Base-by-base conservation (phyloP, 2,113 vertebrate species). In the Engystomops pustulosus region DNA sequence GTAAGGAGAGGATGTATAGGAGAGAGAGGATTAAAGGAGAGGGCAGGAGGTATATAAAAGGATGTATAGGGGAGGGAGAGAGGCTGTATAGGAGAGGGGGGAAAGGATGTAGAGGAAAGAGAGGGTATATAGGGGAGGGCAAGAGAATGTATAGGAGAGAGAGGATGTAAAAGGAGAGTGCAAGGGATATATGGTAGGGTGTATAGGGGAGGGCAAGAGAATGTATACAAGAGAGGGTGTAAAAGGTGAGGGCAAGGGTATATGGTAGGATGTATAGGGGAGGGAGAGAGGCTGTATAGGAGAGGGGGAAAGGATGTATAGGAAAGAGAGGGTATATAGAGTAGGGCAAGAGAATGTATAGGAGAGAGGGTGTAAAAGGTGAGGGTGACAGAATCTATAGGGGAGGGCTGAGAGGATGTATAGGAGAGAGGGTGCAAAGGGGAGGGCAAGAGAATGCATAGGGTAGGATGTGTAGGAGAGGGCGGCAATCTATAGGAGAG, bases 81-180 rank as follows among this genome's bases (percentile, higher is more conserved):
- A 6, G 11, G 27, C 4, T 41, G 25, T 6, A 60, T 8, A 60
- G 3, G 1, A 60, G 17, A 18, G 30, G 47, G 10, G 36, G 25
- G 2, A 44, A 18, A 44, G 1, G 36, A 71, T 41, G 11, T 9
- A 71, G n/a, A 44, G 15, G 6, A 17, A 27, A 18, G 38, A 41
- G 38, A 41, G 38, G 38, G 8, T 4, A 41, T 12, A 74, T 6
- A 32, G 12, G n/a, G 85, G 80, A 81, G n/a, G n/a, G n/a, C n/a
- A n/a, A n/a, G n/a, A 88, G 87, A 41, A 41, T 41, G 83, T 74
- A 5, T 2, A 58, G 11, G 49, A 77, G 85, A 86, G 87, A 20
- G 18, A 20, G 12, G 25, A 45, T 47, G 41, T 36, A 41, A 44
- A 9, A 44, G 10, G n/a, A 62, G 25, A 41, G 4, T 41, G 8